Percentiles rank a stretch among this genome's conserved stretches.
Conservation (phyloP, 2,113 vertebrate genomes). For the Bufo gargarizans region DNA sequence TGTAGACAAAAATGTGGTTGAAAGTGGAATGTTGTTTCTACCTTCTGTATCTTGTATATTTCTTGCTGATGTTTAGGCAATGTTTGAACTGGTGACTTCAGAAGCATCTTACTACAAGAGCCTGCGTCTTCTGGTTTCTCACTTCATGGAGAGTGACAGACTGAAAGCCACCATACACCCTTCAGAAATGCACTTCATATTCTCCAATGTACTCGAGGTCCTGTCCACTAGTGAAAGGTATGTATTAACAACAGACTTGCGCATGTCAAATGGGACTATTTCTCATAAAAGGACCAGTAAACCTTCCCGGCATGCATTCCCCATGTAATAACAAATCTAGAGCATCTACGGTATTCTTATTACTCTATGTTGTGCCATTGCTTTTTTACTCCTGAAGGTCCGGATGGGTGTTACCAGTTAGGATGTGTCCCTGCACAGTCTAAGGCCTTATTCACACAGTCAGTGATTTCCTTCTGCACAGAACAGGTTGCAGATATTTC, state of each 20-base stretch:
- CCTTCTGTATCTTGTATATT: neutral
- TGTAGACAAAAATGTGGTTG: no score
- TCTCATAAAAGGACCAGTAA: no score
- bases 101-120: constrained; percentile 98
- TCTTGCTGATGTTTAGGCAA: constrained; percentile 76
- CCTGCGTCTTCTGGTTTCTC: constrained; percentile 87
- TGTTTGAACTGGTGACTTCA: constrained; percentile 95
- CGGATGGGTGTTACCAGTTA: neutral
- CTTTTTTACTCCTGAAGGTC: neutral
- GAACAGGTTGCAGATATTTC: no score
- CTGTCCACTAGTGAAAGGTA: constrained; percentile 94
- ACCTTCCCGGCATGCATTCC: no score
- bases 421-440: no score
- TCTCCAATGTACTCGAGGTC: constrained; percentile 94
- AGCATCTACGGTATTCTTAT: no score
- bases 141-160: constrained; percentile 87
- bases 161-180: constrained; percentile 87
- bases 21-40: neutral
- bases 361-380: no score
- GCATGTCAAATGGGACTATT: neutral
- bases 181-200: constrained; percentile 92
- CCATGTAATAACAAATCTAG: no score
- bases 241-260: constrained; percentile 42
- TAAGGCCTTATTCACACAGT: no score
- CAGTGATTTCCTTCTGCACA: no score